Base-by-base conservation (phyloP, 2,797 vertebrate genomes). In the Sebastes trivittatus region DNA sequence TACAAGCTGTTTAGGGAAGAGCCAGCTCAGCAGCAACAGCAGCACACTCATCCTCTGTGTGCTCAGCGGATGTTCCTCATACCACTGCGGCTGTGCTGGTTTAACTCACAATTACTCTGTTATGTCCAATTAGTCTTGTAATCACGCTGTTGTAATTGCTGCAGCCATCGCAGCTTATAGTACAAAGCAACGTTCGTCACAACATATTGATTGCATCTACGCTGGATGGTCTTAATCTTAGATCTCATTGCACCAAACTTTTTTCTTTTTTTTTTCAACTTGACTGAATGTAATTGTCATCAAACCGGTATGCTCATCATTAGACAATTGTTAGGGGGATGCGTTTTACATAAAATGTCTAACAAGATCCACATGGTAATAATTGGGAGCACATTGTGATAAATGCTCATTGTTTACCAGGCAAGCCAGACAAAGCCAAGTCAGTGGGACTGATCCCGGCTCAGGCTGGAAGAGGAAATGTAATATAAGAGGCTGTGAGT, bases 41-140 rank as follows among this genome's bases (percentile, higher is more conserved):
- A 61, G 66, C 73, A 52, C 54, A 63, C 84, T 67, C 75, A 67
- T 84, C 77, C 54, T 75, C 73, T 70, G 68, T 79, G 66, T 27
- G 84, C 85, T 81, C 80, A 83, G 81, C 81, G 80, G 81, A 89
- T 89, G 92, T 91, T 91, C 82, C 77, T 92, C 85, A 81, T 88
- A 85, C 86, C 74, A 59, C 87, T 29, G 75, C 29, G 54, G 79
- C 88, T 84, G 77, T 83, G 63, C 78, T 52, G 89, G 88, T 91
- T 92, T 82, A 85, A 80, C 86, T 92, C 82, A 85, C 91, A 91
- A 93, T 94, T 92, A 90, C 77, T 90, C 87, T 88, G 92, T 90
- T 94, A 87, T 88, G 91, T 94, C 89, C 92, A 94, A 95, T 95
- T 94, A 94, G 93, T 84, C 85, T 70, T 84, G 88, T 93, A 94